Percentiles rank a stretch among this genome's conserved stretches.
Evolutionary conservation across 2,113 vertebrate genomes (phyloP).

Genomic region (Carassius carassius): DNA sequence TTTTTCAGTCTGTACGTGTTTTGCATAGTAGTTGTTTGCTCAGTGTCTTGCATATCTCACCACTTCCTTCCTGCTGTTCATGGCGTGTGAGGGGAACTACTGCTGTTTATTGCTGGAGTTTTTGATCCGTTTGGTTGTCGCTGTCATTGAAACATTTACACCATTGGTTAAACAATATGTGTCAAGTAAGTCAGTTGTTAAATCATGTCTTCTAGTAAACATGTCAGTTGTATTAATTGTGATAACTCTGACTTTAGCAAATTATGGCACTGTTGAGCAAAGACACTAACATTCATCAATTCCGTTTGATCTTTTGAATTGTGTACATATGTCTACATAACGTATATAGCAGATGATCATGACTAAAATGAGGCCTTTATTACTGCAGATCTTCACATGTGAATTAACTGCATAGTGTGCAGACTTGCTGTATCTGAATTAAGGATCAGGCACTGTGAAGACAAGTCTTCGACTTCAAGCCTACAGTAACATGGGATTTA

Average conservation of each 20-base stretch:
- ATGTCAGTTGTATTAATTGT: slow-evolving; percentile 7
- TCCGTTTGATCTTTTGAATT: slow-evolving; percentile 35
- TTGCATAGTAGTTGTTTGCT: slow-evolving; percentile 33
- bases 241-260: neutral
- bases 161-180: neutral
- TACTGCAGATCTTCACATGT: neutral
- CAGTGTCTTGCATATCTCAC: slow-evolving; percentile 56
- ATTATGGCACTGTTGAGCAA: neutral
- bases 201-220: neutral
- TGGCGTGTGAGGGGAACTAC: slow-evolving; percentile 37
- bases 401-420: neutral
- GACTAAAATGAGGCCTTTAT: slow-evolving; percentile 35
- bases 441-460: neutral
- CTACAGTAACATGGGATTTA: slow-evolving; percentile 16
- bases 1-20: slow-evolving; percentile 27
- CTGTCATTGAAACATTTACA: slow-evolving; percentile 1
- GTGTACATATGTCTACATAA: slow-evolving; percentile 39
- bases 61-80: slow-evolving; percentile 71
- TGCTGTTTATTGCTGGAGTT: slow-evolving; percentile 39
- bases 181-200: neutral
- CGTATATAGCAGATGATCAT: neutral
- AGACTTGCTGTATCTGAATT: neutral
- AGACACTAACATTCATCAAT: slow-evolving; percentile 65
- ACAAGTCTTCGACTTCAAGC: neutral
- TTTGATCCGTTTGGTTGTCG: neutral